Evolutionary conservation across 2,797 vertebrate genomes (phyloP).

Genomic region (Myripristis jacobus): DNA sequence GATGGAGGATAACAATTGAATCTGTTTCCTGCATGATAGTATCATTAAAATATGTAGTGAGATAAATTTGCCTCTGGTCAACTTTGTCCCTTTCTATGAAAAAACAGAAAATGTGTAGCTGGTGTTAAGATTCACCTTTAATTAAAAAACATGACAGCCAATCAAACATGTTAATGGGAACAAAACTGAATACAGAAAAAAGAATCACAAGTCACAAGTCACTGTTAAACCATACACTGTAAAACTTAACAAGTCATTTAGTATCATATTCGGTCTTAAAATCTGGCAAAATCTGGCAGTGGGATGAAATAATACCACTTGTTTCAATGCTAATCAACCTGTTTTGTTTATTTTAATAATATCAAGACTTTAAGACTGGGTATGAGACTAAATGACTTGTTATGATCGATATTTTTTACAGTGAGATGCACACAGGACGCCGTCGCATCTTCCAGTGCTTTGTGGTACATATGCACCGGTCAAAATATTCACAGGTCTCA

Average conservation of each 20-base stretch:
- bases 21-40: slow-evolving; percentile 22
- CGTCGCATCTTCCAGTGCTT: neutral
- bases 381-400: too few relatives aligned
- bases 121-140: slow-evolving; percentile 11
- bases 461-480: neutral
- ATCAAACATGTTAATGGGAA: slow-evolving; percentile 9
- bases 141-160: slow-evolving; percentile 1
- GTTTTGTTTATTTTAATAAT: too few relatives aligned
- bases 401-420: too few relatives aligned
- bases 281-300: too few relatives aligned
- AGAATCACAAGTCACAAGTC: slow-evolving; percentile 15
- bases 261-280: too few relatives aligned
- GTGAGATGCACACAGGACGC: neutral
- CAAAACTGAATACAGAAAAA: neutral
- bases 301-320: too few relatives aligned
- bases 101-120: slow-evolving; percentile 21
- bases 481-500: neutral
- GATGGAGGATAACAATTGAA: slow-evolving; percentile 46
- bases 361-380: too few relatives aligned
- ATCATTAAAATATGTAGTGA: slow-evolving; percentile 51
- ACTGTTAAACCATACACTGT: too few relatives aligned
- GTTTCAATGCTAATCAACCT: too few relatives aligned
- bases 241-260: too few relatives aligned
- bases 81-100: slow-evolving; percentile 14
- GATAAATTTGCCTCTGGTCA: slow-evolving; percentile 40